Percentiles rank a stretch among this genome's conserved stretches.
Evolutionary conservation across 2,888 invertebrate species (phyloP).

Genomic region (Cantharis nigra): DNA sequence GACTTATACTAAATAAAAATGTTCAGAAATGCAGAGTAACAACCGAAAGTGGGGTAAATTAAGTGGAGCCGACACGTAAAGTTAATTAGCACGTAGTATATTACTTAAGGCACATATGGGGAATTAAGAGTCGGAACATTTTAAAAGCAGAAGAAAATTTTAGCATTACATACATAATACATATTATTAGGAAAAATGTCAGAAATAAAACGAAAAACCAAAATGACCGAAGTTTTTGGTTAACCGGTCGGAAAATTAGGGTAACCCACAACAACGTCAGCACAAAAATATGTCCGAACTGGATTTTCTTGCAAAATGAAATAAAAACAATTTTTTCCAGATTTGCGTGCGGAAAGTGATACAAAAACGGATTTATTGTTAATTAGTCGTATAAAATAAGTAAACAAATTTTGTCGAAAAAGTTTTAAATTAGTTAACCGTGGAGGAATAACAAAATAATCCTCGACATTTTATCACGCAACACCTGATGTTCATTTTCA

Average conservation of each 20-base stretch:
- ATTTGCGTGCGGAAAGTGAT: neutral
- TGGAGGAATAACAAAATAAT: neutral
- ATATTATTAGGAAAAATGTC: neutral
- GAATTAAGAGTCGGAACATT: neutral
- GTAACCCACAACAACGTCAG: neutral
- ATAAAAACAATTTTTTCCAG: neutral
- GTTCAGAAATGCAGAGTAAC: neutral
- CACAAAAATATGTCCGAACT: neutral
- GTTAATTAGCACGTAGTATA: neutral
- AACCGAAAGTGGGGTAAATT: neutral
- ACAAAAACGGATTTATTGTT: neutral
- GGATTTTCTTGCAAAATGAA: neutral
- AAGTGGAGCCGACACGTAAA: neutral
- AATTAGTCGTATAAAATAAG: neutral
- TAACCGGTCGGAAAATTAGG: neutral
- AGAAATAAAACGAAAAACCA: neutral
- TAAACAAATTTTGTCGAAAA: neutral
- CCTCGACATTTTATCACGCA: constrained; percentile 24
- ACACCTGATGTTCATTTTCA: constrained; percentile 31
- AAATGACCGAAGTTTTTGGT: neutral
- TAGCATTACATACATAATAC: neutral
- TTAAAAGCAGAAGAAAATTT: neutral
- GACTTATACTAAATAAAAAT: neutral
- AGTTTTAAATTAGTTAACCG: neutral
- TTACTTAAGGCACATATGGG: neutral